Evolutionary conservation across 2,113 vertebrate genomes (phyloP), one percentile per base, ranked within the genome.

Genomic region (Setophaga kirtlandii): DNA sequence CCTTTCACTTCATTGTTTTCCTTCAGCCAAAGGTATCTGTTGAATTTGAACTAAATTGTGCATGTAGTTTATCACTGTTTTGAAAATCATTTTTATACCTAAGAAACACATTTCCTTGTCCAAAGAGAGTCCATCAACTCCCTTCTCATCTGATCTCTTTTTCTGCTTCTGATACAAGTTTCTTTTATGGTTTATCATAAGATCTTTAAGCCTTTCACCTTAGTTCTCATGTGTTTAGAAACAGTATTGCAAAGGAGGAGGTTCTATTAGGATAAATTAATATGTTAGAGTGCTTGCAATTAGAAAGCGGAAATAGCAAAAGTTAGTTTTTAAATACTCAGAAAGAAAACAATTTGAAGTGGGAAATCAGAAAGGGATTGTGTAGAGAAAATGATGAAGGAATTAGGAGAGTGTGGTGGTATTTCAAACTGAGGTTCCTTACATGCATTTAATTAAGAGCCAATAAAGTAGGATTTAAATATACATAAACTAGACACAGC

Each of bases 391-490:
- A 89, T 88, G 87, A 93, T 39, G 73, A 87, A 74, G 25, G 68
- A 49, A 92, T 93, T 96, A 92, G 39, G 63, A 77, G 47, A 92
- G 31, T 20, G 28, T 83, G 68, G 44, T 86, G 60, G 37, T 71
- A 28, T 79, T 90, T 94, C 69, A 92, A n/a, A 92, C 56, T 58
- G 56, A 75, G n/a, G 44, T 58, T 86, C 14, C 60, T 81, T 90
- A 75, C 56, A 75, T 78, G 86, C 64, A 71, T 94, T 96, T 95
- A 96, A 96, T 96, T 95, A 93, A 93, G 92, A 89, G 20, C 62
- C 31, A 92, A 84, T 96, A 96, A 96, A 96, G 27, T 64, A 56
- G 73, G 73, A 78, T 96, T 92, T 93, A 94, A 95, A 92, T 58
- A 41, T 89, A 69, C 88, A 64, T 93, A 93, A 95, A 83, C 49